Base-by-base conservation (phyloP, 2,797 vertebrate genomes). In the Capromys pilorides region DNA sequence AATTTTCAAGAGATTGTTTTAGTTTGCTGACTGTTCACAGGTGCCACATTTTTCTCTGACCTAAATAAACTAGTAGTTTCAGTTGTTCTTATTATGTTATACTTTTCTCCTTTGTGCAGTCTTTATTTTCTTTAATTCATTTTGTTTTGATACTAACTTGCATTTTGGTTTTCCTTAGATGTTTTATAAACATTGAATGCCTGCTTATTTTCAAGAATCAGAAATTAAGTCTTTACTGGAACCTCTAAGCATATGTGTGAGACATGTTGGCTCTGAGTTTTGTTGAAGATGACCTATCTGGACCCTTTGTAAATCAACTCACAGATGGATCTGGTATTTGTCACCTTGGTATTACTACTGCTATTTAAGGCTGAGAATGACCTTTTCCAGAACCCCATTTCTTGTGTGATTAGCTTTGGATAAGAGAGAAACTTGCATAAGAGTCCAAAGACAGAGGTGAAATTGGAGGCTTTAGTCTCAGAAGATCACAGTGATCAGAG, bases 31-130 rank as follows among this genome's bases (percentile, higher is more conserved):
- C 59, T 77, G 59, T 80, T 88, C 62, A 87, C 16, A 31, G 33
- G 51, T 73, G 3, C 19, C 28, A 1, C 61, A 7, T 83, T 77
- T 95, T 94, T 93, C 78, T 86, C 85, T 80, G 83, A 91, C 59
- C 49, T 28, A 85, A 85, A 57, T 87, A 73, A 84, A 64, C 12
- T 39, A 49, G 19, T 81, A 19, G 22, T 71, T 88, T 66, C 39
- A 45, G 2, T 54, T 71, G 24, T 45, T 93, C 7, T 28, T 13
- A 1, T 71, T 62, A 33, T 81, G 18, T 49, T 49, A n/a, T 5
- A 91, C 39, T 93, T 83, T 81, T 92, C 45, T 93, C 73, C 33
- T 90, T 69, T 71, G 28, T 45, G n/a, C 18, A 66, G 33, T 84
- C 33, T 85, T 41, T 33, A 21, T 90, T 94, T 84, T 31, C 36